phyloP scores from a whole-genome alignment of 2,888 invertebrate species.

The Bursaphelenchus okinawaensis region DNA sequence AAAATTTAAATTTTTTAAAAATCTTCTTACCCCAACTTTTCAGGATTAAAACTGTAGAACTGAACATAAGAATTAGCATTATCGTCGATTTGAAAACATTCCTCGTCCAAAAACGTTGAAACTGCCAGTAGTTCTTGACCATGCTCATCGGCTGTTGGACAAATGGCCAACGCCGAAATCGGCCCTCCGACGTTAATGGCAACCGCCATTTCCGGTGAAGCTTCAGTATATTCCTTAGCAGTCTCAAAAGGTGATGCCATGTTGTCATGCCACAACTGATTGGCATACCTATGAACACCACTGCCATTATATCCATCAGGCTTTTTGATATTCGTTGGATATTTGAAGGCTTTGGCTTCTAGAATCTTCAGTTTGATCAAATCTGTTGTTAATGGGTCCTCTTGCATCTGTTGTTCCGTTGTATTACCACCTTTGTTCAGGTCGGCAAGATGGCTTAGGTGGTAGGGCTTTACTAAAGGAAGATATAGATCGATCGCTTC shows the following conservation, averaged over 20 bases:
- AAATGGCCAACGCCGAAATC: conserved; percentile 24
- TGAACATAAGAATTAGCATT: conserved; percentile 18
- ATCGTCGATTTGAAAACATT: neutral
- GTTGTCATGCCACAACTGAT: neutral
- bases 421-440: neutral
- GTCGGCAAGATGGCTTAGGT: neutral
- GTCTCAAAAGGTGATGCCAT: too few relatives aligned
- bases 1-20: too few relatives aligned
- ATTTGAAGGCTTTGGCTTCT: neutral
- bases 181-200: conserved; percentile 22
- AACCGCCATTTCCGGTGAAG: neutral
- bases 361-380: neutral
- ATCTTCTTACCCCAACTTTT: too few relatives aligned
- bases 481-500: neutral
- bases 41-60: conserved; percentile 19
- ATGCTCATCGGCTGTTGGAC: conserved; percentile 16
- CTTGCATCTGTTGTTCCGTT: neutral
- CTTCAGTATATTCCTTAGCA: neutral
- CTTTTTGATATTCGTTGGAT: neutral
- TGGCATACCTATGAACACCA: neutral
- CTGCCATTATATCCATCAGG: neutral
- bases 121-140: conserved; percentile 23
- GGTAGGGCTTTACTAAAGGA: neutral
- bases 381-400: neutral
- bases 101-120: conserved; percentile 27